Percentiles rank a stretch among this genome's conserved stretches.
These are phyloP conservation scores for Pyrgus malvae DNA, from an alignment of 2,888 invertebrate species.

Conservation along the genomic window DNA sequence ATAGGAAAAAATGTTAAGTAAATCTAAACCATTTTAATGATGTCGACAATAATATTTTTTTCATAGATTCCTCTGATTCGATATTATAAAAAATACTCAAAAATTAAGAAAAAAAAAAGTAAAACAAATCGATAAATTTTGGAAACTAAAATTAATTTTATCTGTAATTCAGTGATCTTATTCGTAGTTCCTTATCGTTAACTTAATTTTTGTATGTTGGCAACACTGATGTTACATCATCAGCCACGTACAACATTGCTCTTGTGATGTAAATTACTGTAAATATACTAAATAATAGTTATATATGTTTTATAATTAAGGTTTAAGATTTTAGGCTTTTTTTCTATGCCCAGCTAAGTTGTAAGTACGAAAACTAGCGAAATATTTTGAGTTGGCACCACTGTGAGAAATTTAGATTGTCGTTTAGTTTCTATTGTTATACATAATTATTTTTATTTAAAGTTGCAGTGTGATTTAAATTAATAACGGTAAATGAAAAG, in stretches of 20 bases:
- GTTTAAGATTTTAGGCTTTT: slow-evolving; percentile 51
- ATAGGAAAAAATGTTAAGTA: too few relatives aligned
- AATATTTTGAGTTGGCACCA: slow-evolving; percentile 47
- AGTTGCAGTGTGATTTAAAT: slow-evolving; percentile 62
- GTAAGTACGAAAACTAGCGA: slow-evolving; percentile 61
- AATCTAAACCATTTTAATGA: too few relatives aligned
- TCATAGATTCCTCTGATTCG: too few relatives aligned
- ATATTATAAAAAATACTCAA: neutral
- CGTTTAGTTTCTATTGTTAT: slow-evolving; percentile 54
- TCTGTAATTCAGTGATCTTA: slow-evolving; percentile 41
- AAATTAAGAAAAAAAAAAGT: neutral
- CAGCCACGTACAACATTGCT: slow-evolving; percentile 58
- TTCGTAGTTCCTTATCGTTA: slow-evolving; percentile 52
- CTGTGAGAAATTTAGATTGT: slow-evolving; percentile 52
- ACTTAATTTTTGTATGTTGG: slow-evolving; percentile 38
- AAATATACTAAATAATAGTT: slow-evolving; percentile 57
- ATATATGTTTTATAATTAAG: slow-evolving; percentile 60
- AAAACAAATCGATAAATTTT: neutral
- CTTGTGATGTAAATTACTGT: slow-evolving; percentile 81
- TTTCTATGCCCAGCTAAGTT: slow-evolving; percentile 53
- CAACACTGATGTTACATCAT: slow-evolving; percentile 41
- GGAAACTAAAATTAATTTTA: neutral
- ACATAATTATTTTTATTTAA: slow-evolving; percentile 63
- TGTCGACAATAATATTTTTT: too few relatives aligned
- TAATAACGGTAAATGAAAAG: slow-evolving; percentile 29